Conservation (phyloP, 2,797 vertebrate species). For the Propithecus perrieri region DNA sequence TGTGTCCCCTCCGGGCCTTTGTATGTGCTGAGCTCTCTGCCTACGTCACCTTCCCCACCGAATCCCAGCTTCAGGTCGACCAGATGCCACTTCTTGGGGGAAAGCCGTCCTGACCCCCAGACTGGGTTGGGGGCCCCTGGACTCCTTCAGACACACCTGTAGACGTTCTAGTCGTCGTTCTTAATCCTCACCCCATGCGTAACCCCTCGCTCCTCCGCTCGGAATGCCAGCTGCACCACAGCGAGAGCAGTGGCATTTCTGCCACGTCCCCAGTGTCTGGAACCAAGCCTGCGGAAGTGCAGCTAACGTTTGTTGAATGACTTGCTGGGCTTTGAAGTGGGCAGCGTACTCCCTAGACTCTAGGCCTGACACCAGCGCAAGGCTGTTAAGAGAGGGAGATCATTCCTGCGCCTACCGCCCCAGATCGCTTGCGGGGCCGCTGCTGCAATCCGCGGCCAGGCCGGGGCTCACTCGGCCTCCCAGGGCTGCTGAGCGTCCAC, state of each 20-base stretch:
- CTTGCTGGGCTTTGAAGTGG: not conserved
- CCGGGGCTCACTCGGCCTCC: not conserved
- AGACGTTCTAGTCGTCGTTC: not conserved
- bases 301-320: not conserved
- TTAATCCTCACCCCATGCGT: not conserved
- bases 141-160: accelerated
- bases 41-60: accelerated
- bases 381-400: not conserved
- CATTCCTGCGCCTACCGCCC: accelerated
- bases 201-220: accelerated
- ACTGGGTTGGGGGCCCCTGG: not conserved
- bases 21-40: not conserved
- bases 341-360: accelerated
- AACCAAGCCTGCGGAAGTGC: accelerated
- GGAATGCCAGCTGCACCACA: not conserved
- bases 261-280: accelerated
- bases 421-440: no score
- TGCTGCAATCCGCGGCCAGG: accelerated
- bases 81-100: not conserved
- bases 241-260: accelerated
- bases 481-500: accelerated
- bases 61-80: accelerated
- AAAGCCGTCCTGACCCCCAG: accelerated
- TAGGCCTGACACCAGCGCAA: accelerated
- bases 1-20: not conserved